These are phyloP conservation scores for Magallana ariakensis DNA, from an alignment of 1,140 invertebrate genomes.

Conservation along the genomic window DNA sequence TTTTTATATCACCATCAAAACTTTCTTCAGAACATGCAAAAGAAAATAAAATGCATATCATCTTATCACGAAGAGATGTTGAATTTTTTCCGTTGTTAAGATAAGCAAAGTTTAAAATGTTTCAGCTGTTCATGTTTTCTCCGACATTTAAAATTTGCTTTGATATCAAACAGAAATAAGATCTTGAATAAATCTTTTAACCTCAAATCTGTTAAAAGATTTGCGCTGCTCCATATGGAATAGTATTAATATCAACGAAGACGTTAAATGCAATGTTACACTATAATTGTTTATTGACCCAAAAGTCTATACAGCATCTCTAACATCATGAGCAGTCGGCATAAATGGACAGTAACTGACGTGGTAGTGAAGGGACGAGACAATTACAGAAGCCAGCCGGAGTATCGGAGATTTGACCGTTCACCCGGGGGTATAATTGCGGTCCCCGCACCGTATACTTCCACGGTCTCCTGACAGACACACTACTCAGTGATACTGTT, in stretches of 20 bases:
- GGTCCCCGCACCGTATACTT: too few species aligned
- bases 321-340: not conserved
- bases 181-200: too few species aligned
- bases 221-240: too few species aligned
- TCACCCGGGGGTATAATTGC: slow-evolving; percentile 23
- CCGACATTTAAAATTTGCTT: not conserved
- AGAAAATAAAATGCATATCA: not conserved
- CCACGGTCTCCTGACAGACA: not conserved
- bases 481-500: not conserved
- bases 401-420: not conserved
- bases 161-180: not conserved
- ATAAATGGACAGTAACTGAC: not conserved
- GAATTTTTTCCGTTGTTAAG: too few species aligned
- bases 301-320: not conserved
- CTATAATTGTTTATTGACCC: not conserved
- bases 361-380: not conserved
- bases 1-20: not conserved
- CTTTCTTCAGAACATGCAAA: not conserved
- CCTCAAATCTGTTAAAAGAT: too few species aligned
- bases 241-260: too few species aligned
- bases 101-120: too few species aligned
- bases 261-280: not conserved
- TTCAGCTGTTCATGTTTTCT: not conserved
- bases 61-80: not conserved
- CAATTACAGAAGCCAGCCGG: not conserved